phyloP scores from a whole-genome alignment of 2,888 invertebrate genomes.

The Nemapogon koenigi region DNA sequence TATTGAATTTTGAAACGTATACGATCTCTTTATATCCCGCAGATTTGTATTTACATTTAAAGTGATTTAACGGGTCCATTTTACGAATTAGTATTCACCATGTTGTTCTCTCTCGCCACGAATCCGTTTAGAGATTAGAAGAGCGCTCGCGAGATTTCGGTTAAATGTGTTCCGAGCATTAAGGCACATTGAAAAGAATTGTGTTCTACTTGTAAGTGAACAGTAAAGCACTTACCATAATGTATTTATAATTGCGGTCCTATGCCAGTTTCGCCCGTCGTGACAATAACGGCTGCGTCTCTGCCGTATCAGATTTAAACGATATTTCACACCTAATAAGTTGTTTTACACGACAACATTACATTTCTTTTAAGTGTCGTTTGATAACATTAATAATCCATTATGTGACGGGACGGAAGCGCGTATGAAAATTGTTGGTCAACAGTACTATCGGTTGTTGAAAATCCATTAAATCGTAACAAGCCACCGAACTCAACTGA shows the following conservation, averaged over 20 bases:
- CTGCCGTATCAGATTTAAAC: constrained; percentile 4
- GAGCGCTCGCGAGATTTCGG: constrained; percentile 24
- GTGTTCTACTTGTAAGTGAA: constrained; percentile 29
- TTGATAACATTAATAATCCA: constrained; percentile 4
- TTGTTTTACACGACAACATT: constrained; percentile 6
- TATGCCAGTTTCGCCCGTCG: constrained; percentile 37
- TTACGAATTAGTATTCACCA: constrained; percentile 35
- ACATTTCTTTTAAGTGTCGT: too few relatives aligned
- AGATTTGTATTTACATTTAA: constrained; percentile 33
- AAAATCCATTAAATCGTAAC: too few relatives aligned
- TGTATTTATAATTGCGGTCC: constrained; percentile 56
- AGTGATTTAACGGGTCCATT: constrained; percentile 35
- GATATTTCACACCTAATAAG: constrained; percentile 8
- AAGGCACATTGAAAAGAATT: constrained; percentile 27
- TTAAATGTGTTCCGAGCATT: constrained; percentile 24
- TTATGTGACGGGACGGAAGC: background rate
- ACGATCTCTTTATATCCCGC: constrained; percentile 38
- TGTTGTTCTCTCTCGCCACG: constrained; percentile 14
- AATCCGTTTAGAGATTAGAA: constrained; percentile 21
- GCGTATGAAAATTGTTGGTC: too few relatives aligned
- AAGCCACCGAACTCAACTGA: too few relatives aligned
- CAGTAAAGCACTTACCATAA: constrained; percentile 49
- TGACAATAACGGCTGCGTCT: constrained; percentile 26
- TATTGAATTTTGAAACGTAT: constrained; percentile 52
- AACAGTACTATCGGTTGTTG: too few relatives aligned